These are phyloP conservation scores for Cyprichromis sp. DNA, from an alignment of 2,113 vertebrate genomes.

Conservation along the genomic window DNA sequence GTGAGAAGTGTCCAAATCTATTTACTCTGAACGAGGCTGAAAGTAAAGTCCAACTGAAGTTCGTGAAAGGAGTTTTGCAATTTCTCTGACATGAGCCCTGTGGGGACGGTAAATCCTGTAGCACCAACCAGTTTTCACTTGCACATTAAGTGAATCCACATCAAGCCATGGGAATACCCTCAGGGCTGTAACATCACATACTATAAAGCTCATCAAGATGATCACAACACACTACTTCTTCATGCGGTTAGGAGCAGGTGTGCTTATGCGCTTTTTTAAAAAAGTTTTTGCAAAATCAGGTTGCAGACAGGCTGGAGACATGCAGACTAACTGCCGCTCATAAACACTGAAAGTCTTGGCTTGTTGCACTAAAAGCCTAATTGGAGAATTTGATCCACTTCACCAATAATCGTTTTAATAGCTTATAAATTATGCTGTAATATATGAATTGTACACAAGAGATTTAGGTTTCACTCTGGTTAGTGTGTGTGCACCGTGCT, in stretches of 20 bases:
- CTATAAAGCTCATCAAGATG: neutral
- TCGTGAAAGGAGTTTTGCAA: neutral
- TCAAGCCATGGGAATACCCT: neutral
- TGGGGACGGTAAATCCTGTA: neutral
- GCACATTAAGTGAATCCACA: neutral
- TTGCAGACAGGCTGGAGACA: constrained; percentile 48
- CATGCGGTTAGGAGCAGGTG: constrained; percentile 40
- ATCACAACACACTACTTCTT: neutral
- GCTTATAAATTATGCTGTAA: constrained; percentile 37
- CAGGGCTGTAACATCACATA: neutral
- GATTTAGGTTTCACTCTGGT: constrained; percentile 4
- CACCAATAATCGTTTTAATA: constrained; percentile 37
- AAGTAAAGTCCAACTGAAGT: neutral
- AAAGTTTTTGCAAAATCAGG: neutral
- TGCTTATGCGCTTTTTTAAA: neutral
- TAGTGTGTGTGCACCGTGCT: neutral
- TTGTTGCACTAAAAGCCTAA: constrained; percentile 4
- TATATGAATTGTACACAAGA: constrained; percentile 33
- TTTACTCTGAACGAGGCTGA: neutral
- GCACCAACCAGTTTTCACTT: neutral
- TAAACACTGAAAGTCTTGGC: constrained; percentile 31
- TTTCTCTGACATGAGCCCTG: neutral
- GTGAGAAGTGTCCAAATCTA: neutral
- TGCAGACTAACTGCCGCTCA: constrained; percentile 19
- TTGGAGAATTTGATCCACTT: constrained; percentile 50